Percentiles rank a stretch among this genome's conserved stretches.
Evolutionary conservation across 2,797 vertebrate species (phyloP).

Genomic region (Dryobates pubescens): DNA sequence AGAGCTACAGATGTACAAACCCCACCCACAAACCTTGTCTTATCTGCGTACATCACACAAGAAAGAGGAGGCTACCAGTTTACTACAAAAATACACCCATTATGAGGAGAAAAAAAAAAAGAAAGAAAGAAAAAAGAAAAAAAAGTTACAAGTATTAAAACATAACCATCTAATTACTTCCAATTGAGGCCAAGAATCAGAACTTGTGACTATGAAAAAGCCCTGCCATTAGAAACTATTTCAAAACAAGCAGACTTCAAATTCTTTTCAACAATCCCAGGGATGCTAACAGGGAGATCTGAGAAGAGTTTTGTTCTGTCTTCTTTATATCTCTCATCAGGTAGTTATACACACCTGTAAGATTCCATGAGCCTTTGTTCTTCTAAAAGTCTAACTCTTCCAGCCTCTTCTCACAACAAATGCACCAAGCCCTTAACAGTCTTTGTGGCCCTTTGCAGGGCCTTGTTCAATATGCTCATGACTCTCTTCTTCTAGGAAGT

Average conservation of each 20-base stretch:
- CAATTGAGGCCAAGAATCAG: background rate
- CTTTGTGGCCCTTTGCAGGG: background rate
- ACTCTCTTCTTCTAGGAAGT: background rate
- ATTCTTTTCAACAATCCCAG: background rate
- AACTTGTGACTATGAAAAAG: background rate
- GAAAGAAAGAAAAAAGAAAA: too few species aligned
- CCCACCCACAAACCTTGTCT: background rate
- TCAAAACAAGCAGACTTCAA: background rate
- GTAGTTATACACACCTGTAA: background rate
- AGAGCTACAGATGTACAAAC: background rate
- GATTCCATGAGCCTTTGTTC: background rate
- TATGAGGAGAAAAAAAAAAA: background rate
- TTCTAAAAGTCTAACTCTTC: background rate
- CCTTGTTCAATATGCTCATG: accelerated
- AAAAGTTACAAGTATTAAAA: background rate
- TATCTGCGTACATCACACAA: background rate
- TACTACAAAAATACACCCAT: background rate
- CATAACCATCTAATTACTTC: background rate
- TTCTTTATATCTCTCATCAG: background rate
- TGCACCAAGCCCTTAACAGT: background rate
- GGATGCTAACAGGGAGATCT: background rate
- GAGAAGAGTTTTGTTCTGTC: background rate
- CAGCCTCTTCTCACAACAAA: background rate
- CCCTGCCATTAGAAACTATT: background rate
- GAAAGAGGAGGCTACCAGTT: background rate